Evolutionary conservation across 2,113 vertebrate genomes (phyloP), one percentile per base, ranked within the genome.

Genomic region (Dinomys branickii): DNA sequence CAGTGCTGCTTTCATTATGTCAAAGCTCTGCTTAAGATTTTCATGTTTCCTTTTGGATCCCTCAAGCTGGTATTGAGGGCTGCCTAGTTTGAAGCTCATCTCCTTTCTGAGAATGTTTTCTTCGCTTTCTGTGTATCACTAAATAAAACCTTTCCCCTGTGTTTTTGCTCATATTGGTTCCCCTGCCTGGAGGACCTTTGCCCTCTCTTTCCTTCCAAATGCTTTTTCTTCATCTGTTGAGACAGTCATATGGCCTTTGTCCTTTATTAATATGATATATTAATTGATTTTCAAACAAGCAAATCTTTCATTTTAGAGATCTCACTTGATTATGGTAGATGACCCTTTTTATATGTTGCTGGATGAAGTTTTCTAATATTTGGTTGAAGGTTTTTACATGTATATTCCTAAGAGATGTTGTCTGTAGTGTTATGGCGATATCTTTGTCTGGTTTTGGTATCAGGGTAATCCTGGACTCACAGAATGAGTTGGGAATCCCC

Each of bases 201-300:
- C 12, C 44, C 10, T 90, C 24, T 67, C 6, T 28, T 78, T 30
- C 6, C 16, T 83, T 94, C 75, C 73, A 89, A 67, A 69, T 75
- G 6, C 41, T 89, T 91, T 81, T 83, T 73, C 81, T 84, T 0
- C 56, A 20, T 94, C 47, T 90, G 5, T 87, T 58, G 58, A 85
- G 22, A 30, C 84, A 58, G 75, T 9, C 1, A 3, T 81, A 47
- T 71, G n/a, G 17, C 65, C 24, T 85, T 90, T 59, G 17, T 73
- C 24, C 22, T 86, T 85, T 81, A 52, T 89, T 78, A 58, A 58
- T 89, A 47, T 41, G 38, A 47, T 87, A 41, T 10, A 26, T 84
- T 38, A 44, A 88, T 81, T 90, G 50, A 47, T 93, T 84, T 95
- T 91, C 67, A 91, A 38, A 47, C 85, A 85, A 95, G 54, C 47